Percentiles rank a stretch among this genome's conserved stretches.
Conservation (phyloP, 2,113 vertebrate genomes). For the Pristiophorus japonicus region DNA sequence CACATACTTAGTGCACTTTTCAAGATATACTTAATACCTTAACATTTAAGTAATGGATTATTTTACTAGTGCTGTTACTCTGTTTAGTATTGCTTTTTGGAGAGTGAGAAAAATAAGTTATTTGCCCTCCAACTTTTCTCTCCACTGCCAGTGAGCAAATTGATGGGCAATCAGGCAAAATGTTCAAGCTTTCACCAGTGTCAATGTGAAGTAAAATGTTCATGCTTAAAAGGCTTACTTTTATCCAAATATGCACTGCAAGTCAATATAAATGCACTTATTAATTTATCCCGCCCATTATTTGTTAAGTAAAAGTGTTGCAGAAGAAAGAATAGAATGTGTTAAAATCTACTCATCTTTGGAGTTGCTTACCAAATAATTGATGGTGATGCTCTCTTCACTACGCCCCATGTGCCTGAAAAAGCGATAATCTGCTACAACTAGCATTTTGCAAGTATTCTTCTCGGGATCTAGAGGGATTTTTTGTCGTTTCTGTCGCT, state of each 20-base stretch:
- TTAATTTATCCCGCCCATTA: background rate
- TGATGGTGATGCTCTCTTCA: constrained; percentile 91
- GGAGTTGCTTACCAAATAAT: constrained; percentile 73
- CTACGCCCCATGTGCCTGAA: constrained; percentile 84
- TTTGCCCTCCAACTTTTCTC: background rate
- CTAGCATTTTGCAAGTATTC: constrained; percentile 85
- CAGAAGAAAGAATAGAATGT: too few species aligned
- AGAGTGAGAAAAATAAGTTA: background rate
- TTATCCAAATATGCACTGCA: background rate
- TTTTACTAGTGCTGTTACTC: background rate
- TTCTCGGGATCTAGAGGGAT: constrained; percentile 60
- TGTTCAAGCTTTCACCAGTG: background rate
- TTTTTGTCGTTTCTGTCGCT: constrained; percentile 57
- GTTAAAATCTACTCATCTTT: background rate
- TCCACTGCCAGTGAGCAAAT: background rate
- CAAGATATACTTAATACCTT: background rate
- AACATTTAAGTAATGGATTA: background rate
- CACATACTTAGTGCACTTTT: background rate
- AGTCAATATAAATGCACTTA: background rate
- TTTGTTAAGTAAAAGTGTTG: background rate
- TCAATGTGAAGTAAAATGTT: background rate
- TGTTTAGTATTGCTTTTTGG: background rate
- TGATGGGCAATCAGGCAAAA: background rate
- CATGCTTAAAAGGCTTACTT: background rate
- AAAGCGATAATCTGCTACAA: constrained; percentile 95